Percentiles rank a stretch among this genome's conserved stretches.
Evolutionary conservation across 2,113 vertebrate genomes (phyloP).

Genomic region (Heliornis fulica): DNA sequence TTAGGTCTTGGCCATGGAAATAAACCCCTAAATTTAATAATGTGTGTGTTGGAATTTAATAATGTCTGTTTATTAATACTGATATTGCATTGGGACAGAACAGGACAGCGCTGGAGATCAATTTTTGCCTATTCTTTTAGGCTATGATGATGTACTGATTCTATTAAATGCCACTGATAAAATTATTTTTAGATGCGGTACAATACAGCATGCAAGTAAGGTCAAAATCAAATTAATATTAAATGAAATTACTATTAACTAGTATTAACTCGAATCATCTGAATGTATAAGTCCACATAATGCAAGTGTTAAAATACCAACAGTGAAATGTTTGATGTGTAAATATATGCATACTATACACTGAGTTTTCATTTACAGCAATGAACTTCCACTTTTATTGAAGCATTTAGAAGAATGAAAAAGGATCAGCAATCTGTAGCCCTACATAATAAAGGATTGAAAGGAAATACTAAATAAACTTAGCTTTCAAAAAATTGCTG

Average conservation of each 20-base stretch:
- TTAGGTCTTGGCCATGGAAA: neutral
- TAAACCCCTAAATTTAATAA: neutral
- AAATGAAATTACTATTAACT: neutral
- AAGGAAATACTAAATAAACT: neutral
- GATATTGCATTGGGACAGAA: neutral
- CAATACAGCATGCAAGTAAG: neutral
- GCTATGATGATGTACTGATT: neutral
- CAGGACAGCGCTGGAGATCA: neutral
- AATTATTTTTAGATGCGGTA: neutral
- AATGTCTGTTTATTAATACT: conserved; percentile 6
- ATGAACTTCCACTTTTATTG: neutral
- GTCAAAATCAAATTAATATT: neutral
- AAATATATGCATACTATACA: neutral
- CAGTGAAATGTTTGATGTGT: neutral
- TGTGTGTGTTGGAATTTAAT: neutral
- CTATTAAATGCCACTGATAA: neutral
- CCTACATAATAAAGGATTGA: neutral
- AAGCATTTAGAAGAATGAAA: neutral
- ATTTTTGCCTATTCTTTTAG: conserved; percentile 8
- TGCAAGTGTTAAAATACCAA: neutral
- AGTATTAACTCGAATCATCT: neutral
- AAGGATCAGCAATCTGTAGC: neutral
- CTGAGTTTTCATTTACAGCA: neutral
- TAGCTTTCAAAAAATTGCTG: neutral
- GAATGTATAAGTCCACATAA: neutral